Conservation (phyloP, 2,113 vertebrate species). For the Corvus moneduloides region DNA sequence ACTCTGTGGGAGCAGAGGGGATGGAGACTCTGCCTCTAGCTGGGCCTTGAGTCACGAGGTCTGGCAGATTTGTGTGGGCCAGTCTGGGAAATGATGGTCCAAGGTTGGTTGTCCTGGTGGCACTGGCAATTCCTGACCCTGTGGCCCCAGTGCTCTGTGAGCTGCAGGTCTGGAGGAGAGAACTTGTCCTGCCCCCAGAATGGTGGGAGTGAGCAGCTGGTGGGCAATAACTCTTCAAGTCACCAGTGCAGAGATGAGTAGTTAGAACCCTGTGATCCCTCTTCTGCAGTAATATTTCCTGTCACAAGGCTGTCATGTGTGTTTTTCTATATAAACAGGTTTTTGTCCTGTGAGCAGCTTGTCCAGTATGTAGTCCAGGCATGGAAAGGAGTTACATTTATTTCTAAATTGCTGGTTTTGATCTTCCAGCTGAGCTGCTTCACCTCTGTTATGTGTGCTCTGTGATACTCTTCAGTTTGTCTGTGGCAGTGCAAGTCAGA, state of each 20-base stretch:
- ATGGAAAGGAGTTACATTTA: neutral
- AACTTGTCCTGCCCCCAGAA: neutral
- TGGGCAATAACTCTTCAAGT: neutral
- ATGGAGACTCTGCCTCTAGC: neutral
- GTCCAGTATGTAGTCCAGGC: neutral
- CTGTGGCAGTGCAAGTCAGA: neutral
- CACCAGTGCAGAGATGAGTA: neutral
- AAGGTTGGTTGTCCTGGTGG: neutral
- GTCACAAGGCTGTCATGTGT: neutral
- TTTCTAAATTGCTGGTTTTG: neutral
- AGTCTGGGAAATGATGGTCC: fast-evolving
- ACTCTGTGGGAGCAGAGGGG: neutral
- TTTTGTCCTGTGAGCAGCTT: neutral
- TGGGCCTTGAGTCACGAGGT: neutral
- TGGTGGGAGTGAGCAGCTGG: neutral
- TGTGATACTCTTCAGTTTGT: neutral
- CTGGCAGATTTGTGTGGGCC: fast-evolving
- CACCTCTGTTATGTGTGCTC: neutral
- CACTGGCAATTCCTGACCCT: neutral
- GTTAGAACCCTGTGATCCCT: neutral
- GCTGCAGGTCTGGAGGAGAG: neutral
- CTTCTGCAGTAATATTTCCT: neutral
- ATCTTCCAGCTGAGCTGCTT: neutral
- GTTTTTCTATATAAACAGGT: neutral
- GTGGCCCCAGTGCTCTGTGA: neutral